Percentiles rank a stretch among this genome's conserved stretches.
phyloP scores from a whole-genome alignment of 1,140 invertebrate species.

The Aphaenogaster ashmeadi region DNA sequence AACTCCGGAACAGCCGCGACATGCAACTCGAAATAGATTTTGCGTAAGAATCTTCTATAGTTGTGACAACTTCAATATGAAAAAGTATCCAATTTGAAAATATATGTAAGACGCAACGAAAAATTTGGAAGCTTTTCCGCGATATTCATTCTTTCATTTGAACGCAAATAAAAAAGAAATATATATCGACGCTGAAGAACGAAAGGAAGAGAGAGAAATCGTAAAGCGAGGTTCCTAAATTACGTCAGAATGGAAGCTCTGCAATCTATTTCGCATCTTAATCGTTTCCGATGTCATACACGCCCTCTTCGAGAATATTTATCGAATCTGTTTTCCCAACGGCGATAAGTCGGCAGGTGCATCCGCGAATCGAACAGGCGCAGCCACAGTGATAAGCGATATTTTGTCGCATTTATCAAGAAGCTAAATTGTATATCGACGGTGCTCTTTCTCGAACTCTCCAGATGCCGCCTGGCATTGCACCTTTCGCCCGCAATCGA shows the following conservation, averaged over 20 bases:
- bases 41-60: background rate
- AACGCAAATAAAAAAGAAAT: background rate
- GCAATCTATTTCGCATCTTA: background rate
- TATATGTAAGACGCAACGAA: background rate
- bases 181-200: background rate
- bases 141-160: background rate
- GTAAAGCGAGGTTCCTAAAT: background rate
- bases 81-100: background rate
- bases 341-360: constrained; percentile 18
- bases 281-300: background rate
- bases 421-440: background rate
- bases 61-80: background rate
- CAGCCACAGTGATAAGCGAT: background rate
- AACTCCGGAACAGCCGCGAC: background rate
- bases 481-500: background rate
- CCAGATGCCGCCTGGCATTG: background rate
- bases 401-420: constrained; percentile 27
- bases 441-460: background rate
- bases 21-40: background rate
- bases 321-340: background rate
- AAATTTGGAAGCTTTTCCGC: background rate
- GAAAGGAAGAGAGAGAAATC: background rate
- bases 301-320: background rate
- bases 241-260: background rate
- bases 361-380: background rate